Evolutionary conservation across 2,888 invertebrate species (phyloP).

Genomic region (Heteromyza rotundicornis): DNA sequence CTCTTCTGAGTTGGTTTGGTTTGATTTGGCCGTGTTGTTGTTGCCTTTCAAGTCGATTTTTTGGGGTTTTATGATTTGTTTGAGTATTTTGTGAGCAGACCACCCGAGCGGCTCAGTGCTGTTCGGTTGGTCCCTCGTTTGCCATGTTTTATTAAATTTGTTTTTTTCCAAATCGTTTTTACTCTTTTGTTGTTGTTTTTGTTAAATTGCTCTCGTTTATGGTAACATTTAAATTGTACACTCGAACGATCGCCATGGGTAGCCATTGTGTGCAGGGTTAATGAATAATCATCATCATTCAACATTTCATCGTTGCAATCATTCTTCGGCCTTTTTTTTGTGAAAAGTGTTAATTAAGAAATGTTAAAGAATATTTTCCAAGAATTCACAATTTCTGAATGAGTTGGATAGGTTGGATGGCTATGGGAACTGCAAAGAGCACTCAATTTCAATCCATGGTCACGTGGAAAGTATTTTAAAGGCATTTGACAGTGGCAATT

Average conservation of each 20-base stretch:
- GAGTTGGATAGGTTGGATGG: not conserved
- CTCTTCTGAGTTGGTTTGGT: slow-evolving; percentile 42
- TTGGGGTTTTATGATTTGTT: slow-evolving; percentile 55
- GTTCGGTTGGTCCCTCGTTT: slow-evolving; percentile 21
- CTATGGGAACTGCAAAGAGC: too few species aligned
- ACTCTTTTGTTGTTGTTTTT: slow-evolving; percentile 32
- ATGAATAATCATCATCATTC: slow-evolving; percentile 52
- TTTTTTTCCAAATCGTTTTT: slow-evolving; percentile 13
- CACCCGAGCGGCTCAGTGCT: slow-evolving; percentile 44
- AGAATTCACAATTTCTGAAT: slow-evolving; percentile 20
- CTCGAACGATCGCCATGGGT: slow-evolving; percentile 41
- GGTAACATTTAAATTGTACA: slow-evolving; percentile 57
- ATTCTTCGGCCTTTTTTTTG: slow-evolving; percentile 41
- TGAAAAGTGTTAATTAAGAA: slow-evolving; percentile 53
- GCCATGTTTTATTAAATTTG: slow-evolving; percentile 23
- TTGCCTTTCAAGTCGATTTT: slow-evolving; percentile 24
- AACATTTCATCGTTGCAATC: slow-evolving; percentile 50
- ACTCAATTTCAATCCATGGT: too few species aligned
- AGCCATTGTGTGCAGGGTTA: slow-evolving; percentile 26
- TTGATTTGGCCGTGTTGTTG: slow-evolving; percentile 27
- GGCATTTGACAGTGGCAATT: too few species aligned
- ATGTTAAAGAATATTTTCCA: slow-evolving; percentile 27
- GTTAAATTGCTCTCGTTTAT: slow-evolving; percentile 57
- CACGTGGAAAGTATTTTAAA: too few species aligned
- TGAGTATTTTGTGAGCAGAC: slow-evolving; percentile 43